phyloP scores from a whole-genome alignment of 2,113 vertebrate genomes.

The Spermophilus dauricus region DNA sequence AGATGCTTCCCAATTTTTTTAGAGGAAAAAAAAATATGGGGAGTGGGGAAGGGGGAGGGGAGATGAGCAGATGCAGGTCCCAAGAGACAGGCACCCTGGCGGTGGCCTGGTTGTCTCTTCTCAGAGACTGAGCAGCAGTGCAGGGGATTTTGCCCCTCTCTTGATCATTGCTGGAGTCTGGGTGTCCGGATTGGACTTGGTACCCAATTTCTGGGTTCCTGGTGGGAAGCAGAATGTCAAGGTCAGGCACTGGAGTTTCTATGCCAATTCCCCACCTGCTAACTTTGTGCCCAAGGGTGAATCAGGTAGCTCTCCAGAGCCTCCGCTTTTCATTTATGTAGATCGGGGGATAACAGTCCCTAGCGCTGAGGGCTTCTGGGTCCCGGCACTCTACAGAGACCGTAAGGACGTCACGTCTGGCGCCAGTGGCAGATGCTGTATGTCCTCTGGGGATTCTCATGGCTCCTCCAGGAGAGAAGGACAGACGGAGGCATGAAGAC shows the following conservation, averaged over 20 bases:
- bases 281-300: neutral
- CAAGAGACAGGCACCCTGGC: accelerated
- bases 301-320: neutral
- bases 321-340: neutral
- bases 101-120: neutral
- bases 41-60: accelerated
- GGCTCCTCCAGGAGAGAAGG: neutral
- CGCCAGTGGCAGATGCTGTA: accelerated
- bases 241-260: neutral
- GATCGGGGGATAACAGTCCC: neutral
- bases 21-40: neutral
- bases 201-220: neutral
- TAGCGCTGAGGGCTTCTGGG: neutral
- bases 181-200: neutral
- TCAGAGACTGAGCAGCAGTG: neutral
- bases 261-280: neutral
- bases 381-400: neutral
- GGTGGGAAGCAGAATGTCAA: neutral
- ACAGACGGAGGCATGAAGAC: no score
- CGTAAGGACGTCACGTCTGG: no score
- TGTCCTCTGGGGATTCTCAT: neutral
- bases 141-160: neutral
- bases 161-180: neutral
- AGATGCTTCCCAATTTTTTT: neutral
- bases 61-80: no score